A percentile compares a stretch with the other conserved stretches of the same genome.
These are phyloP conservation scores for Hanleya hanleyi DNA, from an alignment of 2,888 invertebrate species.

Conservation along the genomic window DNA sequence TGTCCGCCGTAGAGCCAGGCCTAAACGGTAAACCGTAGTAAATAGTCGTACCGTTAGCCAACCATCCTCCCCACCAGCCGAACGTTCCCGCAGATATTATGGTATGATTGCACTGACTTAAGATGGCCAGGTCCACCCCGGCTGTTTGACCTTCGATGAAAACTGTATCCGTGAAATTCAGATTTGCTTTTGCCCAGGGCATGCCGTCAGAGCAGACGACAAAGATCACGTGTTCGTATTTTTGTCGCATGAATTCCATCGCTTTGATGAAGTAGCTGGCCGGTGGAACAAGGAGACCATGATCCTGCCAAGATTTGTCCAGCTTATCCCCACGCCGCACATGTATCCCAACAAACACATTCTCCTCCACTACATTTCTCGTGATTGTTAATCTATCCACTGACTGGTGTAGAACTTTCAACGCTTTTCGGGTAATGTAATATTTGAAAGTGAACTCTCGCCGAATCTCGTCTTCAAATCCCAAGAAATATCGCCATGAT, in stretches of 20 bases:
- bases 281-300: background rate
- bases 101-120: background rate
- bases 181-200: background rate
- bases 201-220: constrained; percentile 3
- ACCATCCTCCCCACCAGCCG: constrained; percentile 2
- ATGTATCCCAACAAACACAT: background rate
- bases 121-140: background rate
- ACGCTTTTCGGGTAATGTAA: background rate
- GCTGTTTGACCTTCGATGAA: background rate
- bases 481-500: background rate
- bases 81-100: constrained; percentile 10
- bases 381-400: no score
- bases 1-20: background rate
- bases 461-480: background rate
- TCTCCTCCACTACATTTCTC: no score
- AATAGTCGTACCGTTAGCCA: background rate
- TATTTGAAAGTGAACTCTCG: background rate
- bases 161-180: background rate
- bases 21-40: background rate
- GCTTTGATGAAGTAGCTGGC: background rate
- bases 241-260: background rate
- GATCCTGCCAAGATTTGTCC: no score
- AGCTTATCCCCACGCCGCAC: constrained; percentile 4
- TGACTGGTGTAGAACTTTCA: background rate
- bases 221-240: background rate